Base-by-base conservation (phyloP, 2,797 vertebrate species). In the Toxotes lorentzi region DNA sequence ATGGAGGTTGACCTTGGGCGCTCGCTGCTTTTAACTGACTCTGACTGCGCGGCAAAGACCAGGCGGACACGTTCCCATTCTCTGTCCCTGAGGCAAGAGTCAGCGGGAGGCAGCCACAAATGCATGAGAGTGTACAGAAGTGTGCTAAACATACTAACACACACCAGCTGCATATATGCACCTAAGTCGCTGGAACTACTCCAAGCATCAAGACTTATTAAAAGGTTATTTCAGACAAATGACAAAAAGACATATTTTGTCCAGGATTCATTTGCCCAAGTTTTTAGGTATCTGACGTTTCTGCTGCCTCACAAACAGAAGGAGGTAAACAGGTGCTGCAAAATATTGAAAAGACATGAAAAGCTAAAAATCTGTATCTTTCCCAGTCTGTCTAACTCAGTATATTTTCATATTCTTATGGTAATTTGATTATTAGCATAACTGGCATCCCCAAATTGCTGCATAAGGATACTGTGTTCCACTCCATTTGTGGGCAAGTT, bases 1-100 rank as follows among this genome's bases (percentile, higher is more conserved):
- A 92, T 74, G 78, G 76, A 82, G 71, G 73, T 58, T 83, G 88
- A 92, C 90, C 89, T 91, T 89, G 81, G 82, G 75, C 74, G 60
- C 72, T 54, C 1, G 32, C 69, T 69, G 84, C 81, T 47, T 86
- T 87, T 78, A 73, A 86, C 77, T 24, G 82, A 81, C 60, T 76
- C 64, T 51, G 79, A 61, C 72, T 48, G 80, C 69, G 60, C 2
- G 4, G 76, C 9, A 59, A 79, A 65, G 71, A 70, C 62, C 76
- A 68, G 79, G 45, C 47, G 0, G 50, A 54, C 79, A 73, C 57
- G 48, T 69, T 66, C 56, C 67, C n/a, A 47, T 53, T 48, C 61
- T 70, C 62, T 7, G 19, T 58, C 81, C 70, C 81, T 4, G 41
- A 63, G 83, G 84, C 78, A 51, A 32, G 59, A 35, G 62, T 53